Base-by-base conservation (phyloP, 2,888 invertebrate species). In the Stenotaenia linearis region DNA sequence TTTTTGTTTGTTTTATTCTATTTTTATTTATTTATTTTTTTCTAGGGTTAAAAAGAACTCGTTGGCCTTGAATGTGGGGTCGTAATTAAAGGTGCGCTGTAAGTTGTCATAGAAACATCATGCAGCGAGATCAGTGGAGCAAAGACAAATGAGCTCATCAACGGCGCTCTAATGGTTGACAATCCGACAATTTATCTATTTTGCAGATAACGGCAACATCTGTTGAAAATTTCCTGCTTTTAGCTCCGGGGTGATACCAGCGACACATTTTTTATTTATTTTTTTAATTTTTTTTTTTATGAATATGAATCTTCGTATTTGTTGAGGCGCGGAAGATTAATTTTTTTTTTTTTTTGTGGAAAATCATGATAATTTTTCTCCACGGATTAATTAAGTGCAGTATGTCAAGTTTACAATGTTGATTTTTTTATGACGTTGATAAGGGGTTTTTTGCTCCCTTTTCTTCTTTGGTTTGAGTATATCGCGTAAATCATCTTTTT, bases 361-460 rank as follows among this genome's bases (percentile, higher is more conserved):
- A 40, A 45, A 45, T 23, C 77, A 77, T 77, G 77, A 77, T 77
- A 77, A 77, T 77, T 77, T 77, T 40, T 40, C 77, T 77, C 37
- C 77, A 77, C 45, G 77, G 77, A 77, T 77, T 77, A 77, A 77
- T 77, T 77, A 77, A 77, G 77, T 77, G 37, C 77, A 77, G 45
- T 40, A 21, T 77, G 77, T 77, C 77, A 77, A 77, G 77, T 77
- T 77, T 77, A 77, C 77, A 77, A 77, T 77, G 77, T 77, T 45
- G 77, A 77, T 77, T 77, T 77, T 61, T 77, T 77, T 77, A 77
- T 45, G 77, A 77, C 45, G 23, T 45, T 77, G 77, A 77, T 77
- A 77, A 77, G 77, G 77, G 5, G 25, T 40, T 77, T 77, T 77
- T 77, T 40, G 32, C 1, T n/a, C 10, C 75, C n/a, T 21, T 45